These are phyloP conservation scores for Flabesymbios commensalis DNA, from an alignment of 2,888 invertebrate species.

Conservation along the genomic window DNA sequence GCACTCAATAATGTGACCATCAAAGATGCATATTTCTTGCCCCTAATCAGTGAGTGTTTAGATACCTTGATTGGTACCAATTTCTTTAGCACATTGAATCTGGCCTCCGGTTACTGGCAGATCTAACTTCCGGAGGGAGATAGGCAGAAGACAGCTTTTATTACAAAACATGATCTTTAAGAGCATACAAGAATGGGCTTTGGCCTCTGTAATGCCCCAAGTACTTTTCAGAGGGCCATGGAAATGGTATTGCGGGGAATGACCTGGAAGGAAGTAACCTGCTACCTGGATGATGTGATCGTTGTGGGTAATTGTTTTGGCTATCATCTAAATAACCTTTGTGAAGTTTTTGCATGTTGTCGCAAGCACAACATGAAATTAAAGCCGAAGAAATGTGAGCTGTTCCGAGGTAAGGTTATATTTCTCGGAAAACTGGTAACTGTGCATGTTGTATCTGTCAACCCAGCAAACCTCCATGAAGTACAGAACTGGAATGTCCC, in stretches of 20 bases:
- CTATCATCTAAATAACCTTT: neutral
- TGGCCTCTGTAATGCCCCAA: no score
- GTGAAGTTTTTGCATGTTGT: neutral
- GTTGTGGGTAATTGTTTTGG: neutral
- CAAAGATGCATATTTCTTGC: no score
- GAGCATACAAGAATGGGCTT: no score
- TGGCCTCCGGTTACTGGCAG: no score
- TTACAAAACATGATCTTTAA: no score
- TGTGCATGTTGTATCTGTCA: neutral
- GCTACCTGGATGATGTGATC: constrained; percentile 3
- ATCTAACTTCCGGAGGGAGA: no score
- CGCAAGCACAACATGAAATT: neutral
- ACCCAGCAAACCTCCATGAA: neutral
- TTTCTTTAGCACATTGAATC: no score
- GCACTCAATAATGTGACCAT: no score
- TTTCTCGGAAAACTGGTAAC: neutral
- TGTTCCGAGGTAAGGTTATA: neutral
- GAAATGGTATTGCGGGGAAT: neutral
- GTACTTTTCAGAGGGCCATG: neutral
- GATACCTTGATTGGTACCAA: no score
- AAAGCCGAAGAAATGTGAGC: constrained; percentile 3
- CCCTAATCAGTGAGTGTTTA: no score
- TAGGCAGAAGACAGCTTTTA: no score
- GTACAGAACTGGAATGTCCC: neutral
- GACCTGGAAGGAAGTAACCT: neutral